Percentiles rank a stretch among this genome's conserved stretches.
Evolutionary conservation across 2,113 vertebrate species (phyloP).

Genomic region (Strix uralensis): DNA sequence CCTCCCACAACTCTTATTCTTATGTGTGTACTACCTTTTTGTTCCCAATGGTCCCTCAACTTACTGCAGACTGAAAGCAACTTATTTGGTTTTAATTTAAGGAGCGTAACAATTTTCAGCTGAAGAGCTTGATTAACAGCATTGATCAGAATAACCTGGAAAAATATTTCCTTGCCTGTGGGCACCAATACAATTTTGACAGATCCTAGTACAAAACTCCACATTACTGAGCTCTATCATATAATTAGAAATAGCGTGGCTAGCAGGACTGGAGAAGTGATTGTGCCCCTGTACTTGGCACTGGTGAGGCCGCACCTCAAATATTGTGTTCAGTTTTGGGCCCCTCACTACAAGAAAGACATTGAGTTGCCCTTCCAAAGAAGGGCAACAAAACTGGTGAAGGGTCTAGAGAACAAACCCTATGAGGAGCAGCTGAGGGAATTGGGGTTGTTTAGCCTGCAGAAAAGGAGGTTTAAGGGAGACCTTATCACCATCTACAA

Average conservation of each 20-base stretch:
- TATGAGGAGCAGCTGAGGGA: neutral
- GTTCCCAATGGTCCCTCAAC: neutral
- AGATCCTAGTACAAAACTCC: neutral
- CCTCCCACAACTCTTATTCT: neutral
- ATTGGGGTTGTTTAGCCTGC: neutral
- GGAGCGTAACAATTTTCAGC: neutral
- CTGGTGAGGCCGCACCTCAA: neutral
- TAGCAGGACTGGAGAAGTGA: neutral
- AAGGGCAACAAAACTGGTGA: neutral
- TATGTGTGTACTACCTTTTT: rapidly evolving
- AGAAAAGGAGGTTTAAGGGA: neutral
- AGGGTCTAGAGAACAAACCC: neutral
- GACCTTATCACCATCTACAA: neutral
- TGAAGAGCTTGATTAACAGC: neutral
- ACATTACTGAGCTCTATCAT: neutral
- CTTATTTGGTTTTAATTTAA: neutral
- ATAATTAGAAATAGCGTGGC: neutral
- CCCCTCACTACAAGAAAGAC: neutral
- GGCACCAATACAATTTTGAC: neutral
- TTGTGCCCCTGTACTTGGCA: rapidly evolving
- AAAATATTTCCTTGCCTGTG: neutral
- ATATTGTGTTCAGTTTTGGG: neutral
- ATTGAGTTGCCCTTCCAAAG: neutral
- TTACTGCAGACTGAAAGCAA: neutral
- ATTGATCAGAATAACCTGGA: neutral